A percentile compares a stretch with the other conserved stretches of the same genome.
phyloP scores from a whole-genome alignment of 2,113 vertebrate genomes.

The Atractosteus spatula region DNA sequence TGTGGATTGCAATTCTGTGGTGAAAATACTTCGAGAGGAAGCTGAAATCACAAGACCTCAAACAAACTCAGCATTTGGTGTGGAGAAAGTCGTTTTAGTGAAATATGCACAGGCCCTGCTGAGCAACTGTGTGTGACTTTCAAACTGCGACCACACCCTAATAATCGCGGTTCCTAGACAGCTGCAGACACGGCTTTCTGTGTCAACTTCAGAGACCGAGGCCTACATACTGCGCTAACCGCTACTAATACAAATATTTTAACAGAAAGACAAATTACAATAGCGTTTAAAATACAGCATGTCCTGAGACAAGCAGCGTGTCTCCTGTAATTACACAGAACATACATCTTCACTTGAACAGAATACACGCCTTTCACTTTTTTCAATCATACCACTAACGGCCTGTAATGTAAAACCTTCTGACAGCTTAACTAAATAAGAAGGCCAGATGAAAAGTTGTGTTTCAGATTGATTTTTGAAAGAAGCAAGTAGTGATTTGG shows the following conservation, averaged over 20 bases:
- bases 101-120: slow-evolving; percentile 23
- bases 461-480: too few relatives aligned
- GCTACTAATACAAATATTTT: too few relatives aligned
- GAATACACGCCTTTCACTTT: neutral
- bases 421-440: slow-evolving; percentile 36
- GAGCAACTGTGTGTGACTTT: slow-evolving; percentile 22
- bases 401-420: neutral
- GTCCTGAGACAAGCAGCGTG: slow-evolving; percentile 34
- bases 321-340: slow-evolving; percentile 48
- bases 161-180: slow-evolving; percentile 21
- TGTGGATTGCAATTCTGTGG: neutral
- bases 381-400: neutral
- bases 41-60: slow-evolving; percentile 3
- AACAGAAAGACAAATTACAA: slow-evolving; percentile 54
- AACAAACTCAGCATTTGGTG: neutral
- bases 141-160: slow-evolving; percentile 43
- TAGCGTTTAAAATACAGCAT: slow-evolving; percentile 45
- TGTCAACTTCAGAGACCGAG: neutral
- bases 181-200: slow-evolving; percentile 10
- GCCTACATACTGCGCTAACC: too few relatives aligned
- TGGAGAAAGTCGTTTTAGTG: slow-evolving; percentile 14
- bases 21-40: neutral
- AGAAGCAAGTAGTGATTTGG: too few relatives aligned
- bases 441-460: too few relatives aligned
- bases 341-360: slow-evolving; percentile 18